Conservation (phyloP, 2,888 invertebrate species). For the Drosophila sordidapex region DNA sequence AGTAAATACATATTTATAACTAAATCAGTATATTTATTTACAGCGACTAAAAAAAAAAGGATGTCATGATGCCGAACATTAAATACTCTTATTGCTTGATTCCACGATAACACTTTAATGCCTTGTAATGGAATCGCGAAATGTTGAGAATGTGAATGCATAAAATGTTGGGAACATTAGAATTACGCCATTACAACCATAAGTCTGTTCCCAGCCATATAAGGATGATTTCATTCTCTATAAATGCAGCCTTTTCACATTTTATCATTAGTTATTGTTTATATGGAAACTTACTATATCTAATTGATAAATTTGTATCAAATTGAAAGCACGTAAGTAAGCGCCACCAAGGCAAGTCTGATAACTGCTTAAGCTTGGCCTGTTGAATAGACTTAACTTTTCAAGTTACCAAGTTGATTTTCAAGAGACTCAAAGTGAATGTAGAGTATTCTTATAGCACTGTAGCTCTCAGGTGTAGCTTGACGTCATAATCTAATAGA, state of each 20-base stretch:
- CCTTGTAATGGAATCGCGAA: neutral
- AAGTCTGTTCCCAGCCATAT: neutral
- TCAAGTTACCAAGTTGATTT: too few species aligned
- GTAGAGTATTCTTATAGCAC: too few species aligned
- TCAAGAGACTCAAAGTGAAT: too few species aligned
- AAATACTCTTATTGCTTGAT: neutral
- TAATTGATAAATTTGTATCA: neutral
- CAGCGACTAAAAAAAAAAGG: accelerated
- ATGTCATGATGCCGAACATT: neutral
- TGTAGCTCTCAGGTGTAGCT: too few species aligned
- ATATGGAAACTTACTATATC: neutral
- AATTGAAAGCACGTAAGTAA: too few species aligned
- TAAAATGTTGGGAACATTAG: neutral
- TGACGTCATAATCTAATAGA: too few species aligned
- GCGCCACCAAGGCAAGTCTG: neutral
- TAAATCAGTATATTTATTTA: neutral
- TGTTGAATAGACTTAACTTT: too few species aligned
- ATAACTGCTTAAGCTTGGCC: neutral
- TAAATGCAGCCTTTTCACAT: neutral
- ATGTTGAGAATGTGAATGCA: too few species aligned
- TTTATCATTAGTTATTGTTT: neutral
- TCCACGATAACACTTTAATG: neutral
- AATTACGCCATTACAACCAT: neutral
- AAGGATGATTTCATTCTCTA: neutral
- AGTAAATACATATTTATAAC: neutral